These are phyloP conservation scores for Ischnura elegans DNA, from an alignment of 2,888 invertebrate species.

Conservation along the genomic window DNA sequence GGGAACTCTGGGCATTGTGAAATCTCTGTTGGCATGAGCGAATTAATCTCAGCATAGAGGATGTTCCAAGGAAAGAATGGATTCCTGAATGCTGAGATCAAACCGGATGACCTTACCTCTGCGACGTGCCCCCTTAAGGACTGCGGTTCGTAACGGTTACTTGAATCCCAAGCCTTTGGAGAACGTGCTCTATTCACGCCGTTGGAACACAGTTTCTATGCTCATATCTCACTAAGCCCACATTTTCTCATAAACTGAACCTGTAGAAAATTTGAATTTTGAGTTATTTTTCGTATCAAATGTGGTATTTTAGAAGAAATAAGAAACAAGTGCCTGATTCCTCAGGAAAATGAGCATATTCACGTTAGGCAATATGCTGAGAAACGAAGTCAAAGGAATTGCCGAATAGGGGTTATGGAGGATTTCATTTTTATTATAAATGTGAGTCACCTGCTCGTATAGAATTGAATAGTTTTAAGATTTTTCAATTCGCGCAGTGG, in stretches of 20 bases:
- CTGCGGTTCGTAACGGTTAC: neutral
- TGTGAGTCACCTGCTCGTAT: too few relatives aligned
- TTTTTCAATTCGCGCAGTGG: too few relatives aligned
- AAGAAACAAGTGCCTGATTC: too few relatives aligned
- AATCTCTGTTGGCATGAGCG: neutral
- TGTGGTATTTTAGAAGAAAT: too few relatives aligned
- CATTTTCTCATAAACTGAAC: neutral
- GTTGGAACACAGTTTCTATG: neutral
- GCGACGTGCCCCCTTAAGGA: neutral
- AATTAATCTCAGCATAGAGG: constrained; percentile 10
- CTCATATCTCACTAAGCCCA: neutral
- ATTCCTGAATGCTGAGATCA: constrained; percentile 11
- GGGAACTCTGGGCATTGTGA: neutral
- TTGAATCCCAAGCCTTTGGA: neutral
- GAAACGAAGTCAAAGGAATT: too few relatives aligned
- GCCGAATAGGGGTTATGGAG: too few relatives aligned
- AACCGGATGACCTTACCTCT: neutral
- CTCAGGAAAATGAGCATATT: too few relatives aligned
- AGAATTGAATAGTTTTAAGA: too few relatives aligned
- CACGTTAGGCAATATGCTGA: too few relatives aligned
- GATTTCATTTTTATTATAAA: too few relatives aligned
- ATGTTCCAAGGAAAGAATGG: constrained; percentile 5
- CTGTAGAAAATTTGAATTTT: neutral
- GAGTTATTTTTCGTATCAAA: too few relatives aligned
- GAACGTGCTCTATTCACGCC: neutral